Evolutionary conservation across 2,888 invertebrate genomes (phyloP), one percentile per base, ranked within the genome.

Genomic region (Drosophila maculinotata): DNA sequence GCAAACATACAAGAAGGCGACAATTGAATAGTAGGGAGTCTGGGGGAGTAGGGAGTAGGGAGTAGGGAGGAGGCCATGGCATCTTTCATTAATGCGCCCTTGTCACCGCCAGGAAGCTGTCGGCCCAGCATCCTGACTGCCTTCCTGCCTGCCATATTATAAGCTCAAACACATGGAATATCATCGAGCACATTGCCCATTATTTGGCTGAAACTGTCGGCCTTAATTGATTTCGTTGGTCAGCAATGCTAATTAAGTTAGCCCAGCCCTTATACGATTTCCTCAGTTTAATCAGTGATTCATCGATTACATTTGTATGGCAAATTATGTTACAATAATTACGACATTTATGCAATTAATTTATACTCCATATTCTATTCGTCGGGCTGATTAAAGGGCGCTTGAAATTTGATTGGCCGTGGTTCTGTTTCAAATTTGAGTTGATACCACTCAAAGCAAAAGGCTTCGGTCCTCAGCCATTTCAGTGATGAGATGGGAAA

Each of bases 151-250:
- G 17, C 39, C 79, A 76, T 76, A 74, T 76, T n/a, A 75, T 72
- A 57, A 33, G 15, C 26, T 31, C 25, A 25, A 45, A 30, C 47
- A 48, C 49, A 70, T 74, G 69, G 64, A 38, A 81, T 48, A 71
- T 71, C 68, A 64, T 57, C 54, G 25, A 12, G 25, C 33, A 31
- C 15, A 51, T 23, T 17, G 17, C 4, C 9, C 31, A 39, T 54
- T 54, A 57, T 54, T 39, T 64, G 58, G 47, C 36, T 52, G 62
- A 53, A 66, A 72, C 45, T 59, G 60, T 41, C 28, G 54, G 12
- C 36, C 44, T n/a, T 83, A 81, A 81, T 81, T 81, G 86, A 79
- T 83, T 81, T 85, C 31, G 62, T 54, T 56, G 51, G 41, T 58
- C 42, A 53, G 20, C 51, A 62, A 20, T 51, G 25, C 58, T 79